Evolutionary conservation across 2,113 vertebrate species (phyloP).

Genomic region (Malurus cyaneus): DNA sequence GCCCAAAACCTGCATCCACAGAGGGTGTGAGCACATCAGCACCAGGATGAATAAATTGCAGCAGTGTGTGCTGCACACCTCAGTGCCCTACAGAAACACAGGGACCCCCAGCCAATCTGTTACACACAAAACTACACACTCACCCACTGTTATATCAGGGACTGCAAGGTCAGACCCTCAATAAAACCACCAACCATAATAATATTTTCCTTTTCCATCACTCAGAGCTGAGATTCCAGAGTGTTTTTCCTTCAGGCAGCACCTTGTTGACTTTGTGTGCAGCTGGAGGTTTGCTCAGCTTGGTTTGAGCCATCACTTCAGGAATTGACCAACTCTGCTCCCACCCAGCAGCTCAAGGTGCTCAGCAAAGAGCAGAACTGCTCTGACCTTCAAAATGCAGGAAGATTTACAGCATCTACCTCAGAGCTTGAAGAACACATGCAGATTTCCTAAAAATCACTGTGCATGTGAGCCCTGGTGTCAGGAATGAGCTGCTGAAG

Average conservation of each 20-base stretch:
- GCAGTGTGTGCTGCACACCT: neutral
- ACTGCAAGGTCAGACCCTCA: neutral
- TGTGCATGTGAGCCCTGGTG: neutral
- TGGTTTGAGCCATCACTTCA: neutral
- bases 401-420: neutral
- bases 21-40: neutral
- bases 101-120: neutral
- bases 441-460: neutral
- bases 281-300: neutral
- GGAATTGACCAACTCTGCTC: neutral
- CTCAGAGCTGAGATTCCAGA: neutral
- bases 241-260: neutral
- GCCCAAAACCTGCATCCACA: neutral
- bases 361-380: neutral
- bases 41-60: neutral
- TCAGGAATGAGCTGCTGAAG: neutral
- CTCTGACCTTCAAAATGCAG: neutral
- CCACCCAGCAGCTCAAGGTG: neutral
- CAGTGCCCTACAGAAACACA: neutral
- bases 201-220: neutral
- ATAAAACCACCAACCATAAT: accelerated
- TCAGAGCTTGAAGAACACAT: neutral
- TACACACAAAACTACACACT: accelerated
- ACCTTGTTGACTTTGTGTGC: neutral
- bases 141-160: accelerated